phyloP scores from a whole-genome alignment of 2,797 vertebrate genomes.

The Aplochiton taeniatus region DNA sequence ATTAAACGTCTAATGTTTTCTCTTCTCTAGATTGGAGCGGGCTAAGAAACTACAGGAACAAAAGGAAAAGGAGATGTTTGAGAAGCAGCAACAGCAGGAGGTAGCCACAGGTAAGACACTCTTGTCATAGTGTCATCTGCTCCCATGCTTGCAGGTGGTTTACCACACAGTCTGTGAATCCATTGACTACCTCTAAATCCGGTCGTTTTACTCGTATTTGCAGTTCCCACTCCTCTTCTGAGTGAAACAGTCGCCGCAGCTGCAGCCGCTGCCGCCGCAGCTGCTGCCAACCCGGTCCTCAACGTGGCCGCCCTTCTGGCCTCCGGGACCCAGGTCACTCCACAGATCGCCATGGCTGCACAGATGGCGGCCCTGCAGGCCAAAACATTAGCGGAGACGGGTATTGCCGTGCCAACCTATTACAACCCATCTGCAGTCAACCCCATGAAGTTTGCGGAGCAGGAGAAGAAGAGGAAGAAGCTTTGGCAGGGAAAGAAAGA shows the following conservation, averaged over 20 bases:
- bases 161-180: neutral
- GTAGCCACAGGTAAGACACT: constrained; percentile 81
- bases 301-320: constrained; percentile 96
- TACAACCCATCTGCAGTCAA: constrained; percentile 98
- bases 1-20: neutral
- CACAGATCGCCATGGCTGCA: constrained; percentile 98
- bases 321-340: constrained; percentile 96
- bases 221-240: constrained; percentile 62
- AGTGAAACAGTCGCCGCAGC: constrained; percentile 71
- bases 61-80: constrained; percentile 94
- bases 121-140: neutral
- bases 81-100: constrained; percentile 92
- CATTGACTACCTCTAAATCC: neutral
- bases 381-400: constrained; percentile 95
- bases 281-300: constrained; percentile 83
- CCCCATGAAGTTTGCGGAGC: constrained; percentile 97
- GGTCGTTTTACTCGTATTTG: constrained; percentile 6
- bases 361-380: constrained; percentile 98
- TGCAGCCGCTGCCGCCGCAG: constrained; percentile 71
- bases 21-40: constrained; percentile 85
- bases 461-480: constrained; percentile 97
- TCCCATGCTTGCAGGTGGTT: neutral
- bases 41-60: constrained; percentile 98
- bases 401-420: constrained; percentile 97
- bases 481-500: constrained; percentile 99